Evolutionary conservation across 2,113 vertebrate genomes (phyloP).

Genomic region (Oncorhynchus keta): DNA sequence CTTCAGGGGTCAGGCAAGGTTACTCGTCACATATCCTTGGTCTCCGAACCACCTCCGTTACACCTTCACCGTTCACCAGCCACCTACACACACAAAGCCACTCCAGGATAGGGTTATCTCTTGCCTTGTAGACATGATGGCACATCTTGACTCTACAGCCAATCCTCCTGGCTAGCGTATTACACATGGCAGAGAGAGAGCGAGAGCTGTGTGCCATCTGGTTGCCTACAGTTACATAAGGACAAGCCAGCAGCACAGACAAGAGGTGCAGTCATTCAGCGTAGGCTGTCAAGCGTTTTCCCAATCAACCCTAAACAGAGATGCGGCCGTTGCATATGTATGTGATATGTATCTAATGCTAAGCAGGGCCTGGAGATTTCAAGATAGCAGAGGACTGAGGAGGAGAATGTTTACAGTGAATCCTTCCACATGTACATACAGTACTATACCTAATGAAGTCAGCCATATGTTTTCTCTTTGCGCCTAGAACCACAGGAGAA

Average conservation of each 20-base stretch:
- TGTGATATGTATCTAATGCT: not conserved
- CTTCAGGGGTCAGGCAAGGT: too few species aligned
- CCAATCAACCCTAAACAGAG: not conserved
- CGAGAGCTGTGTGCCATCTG: conserved; percentile 13
- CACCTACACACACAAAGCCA: not conserved
- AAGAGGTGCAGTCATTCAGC: not conserved
- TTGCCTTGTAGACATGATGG: conserved; percentile 18
- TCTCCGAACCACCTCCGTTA: too few species aligned
- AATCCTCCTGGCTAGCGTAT: conserved; percentile 28
- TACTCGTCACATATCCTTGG: too few species aligned
- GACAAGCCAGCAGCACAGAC: not conserved
- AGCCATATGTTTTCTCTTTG: too few species aligned
- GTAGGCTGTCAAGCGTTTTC: not conserved
- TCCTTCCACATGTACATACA: not conserved
- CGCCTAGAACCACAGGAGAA: too few species aligned
- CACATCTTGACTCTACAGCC: conserved; percentile 46
- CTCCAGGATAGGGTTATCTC: conserved; percentile 14
- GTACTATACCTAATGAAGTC: not conserved
- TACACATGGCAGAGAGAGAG: conserved; percentile 11
- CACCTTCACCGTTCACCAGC: too few species aligned
- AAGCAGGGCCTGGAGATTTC: not conserved
- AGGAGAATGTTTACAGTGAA: not conserved
- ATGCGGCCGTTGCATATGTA: not conserved
- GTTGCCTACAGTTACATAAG: not conserved
- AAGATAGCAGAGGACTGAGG: not conserved